phyloP scores from a whole-genome alignment of 2,888 invertebrate genomes.

The Chouioia cunea region DNA sequence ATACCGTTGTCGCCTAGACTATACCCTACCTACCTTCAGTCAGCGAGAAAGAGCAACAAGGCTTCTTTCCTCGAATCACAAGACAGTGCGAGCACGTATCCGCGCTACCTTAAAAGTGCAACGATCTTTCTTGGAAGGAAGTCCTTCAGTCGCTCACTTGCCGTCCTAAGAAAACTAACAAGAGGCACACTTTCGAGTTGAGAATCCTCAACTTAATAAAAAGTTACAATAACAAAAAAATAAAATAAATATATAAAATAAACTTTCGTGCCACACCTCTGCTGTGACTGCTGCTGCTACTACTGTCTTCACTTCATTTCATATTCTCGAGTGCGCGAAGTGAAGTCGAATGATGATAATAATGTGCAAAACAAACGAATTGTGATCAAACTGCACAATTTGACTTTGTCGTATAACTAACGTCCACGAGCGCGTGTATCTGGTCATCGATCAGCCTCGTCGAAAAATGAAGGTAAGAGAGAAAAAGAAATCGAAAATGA shows the following conservation, averaged over 20 bases:
- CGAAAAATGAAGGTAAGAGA: slow-evolving; percentile 23
- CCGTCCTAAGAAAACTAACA: not conserved
- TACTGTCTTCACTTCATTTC: not conserved
- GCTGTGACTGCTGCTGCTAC: too few species aligned
- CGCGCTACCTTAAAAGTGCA: slow-evolving; percentile 45
- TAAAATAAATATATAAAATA: too few species aligned
- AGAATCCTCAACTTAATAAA: not conserved
- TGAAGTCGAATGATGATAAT: slow-evolving; percentile 28
- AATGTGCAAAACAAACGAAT: slow-evolving; percentile 19
- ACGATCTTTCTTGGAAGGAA: slow-evolving; percentile 47
- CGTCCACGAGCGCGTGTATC: not conserved
- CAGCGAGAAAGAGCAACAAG: slow-evolving; percentile 5
- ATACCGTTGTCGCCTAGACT: slow-evolving; percentile 5
- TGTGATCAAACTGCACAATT: slow-evolving; percentile 14
- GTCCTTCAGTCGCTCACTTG: slow-evolving; percentile 32
- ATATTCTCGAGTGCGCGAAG: slow-evolving; percentile 40
- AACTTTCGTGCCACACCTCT: too few species aligned
- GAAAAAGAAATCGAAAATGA: slow-evolving; percentile 9
- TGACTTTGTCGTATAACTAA: slow-evolving; percentile 14
- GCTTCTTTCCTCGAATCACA: slow-evolving; percentile 13
- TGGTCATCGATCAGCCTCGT: not conserved
- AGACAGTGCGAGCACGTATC: slow-evolving; percentile 5
- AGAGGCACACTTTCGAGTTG: not conserved
- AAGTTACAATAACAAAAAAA: slow-evolving; percentile 1
- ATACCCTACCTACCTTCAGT: too few species aligned